phyloP scores from a whole-genome alignment of 2,113 vertebrate genomes.

The Nesogale talazaci region DNA sequence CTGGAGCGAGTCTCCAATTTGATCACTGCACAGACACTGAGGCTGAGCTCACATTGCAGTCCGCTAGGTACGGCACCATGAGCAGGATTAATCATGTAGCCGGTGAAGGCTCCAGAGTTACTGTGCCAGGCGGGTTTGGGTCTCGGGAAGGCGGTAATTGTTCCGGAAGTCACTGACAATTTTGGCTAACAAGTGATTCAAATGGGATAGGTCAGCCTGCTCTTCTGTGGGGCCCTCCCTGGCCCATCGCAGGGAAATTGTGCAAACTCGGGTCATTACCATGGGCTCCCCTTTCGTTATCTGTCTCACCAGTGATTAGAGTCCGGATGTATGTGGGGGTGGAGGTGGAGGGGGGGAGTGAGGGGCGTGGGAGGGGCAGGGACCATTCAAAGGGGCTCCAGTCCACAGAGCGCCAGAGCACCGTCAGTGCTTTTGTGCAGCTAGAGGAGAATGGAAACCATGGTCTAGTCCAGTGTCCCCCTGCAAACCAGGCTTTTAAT shows the following conservation, averaged over 20 bases:
- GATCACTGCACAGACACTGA: background rate
- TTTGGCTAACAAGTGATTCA: slow-evolving; percentile 56
- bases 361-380: background rate
- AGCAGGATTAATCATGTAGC: slow-evolving; percentile 55
- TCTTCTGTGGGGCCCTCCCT: slow-evolving; percentile 6
- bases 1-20: slow-evolving; percentile 51
- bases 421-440: slow-evolving; percentile 61
- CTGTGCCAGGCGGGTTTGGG: slow-evolving; percentile 12
- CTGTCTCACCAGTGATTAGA: background rate
- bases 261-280: slow-evolving; percentile 26
- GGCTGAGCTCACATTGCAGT: slow-evolving; percentile 31
- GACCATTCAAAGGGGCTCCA: slow-evolving; percentile 9
- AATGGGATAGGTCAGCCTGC: background rate
- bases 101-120: slow-evolving; percentile 16
- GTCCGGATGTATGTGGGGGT: too few relatives aligned
- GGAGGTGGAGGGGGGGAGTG: too few relatives aligned
- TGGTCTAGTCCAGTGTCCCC: slow-evolving; percentile 52
- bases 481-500: slow-evolving; percentile 48
- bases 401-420: slow-evolving; percentile 6
- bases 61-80: background rate
- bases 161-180: slow-evolving; percentile 40
- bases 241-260: accelerated
- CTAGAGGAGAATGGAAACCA: slow-evolving; percentile 18
- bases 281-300: slow-evolving; percentile 35
- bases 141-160: slow-evolving; percentile 46